Evolutionary conservation across 2,888 invertebrate genomes (phyloP).

Genomic region (Tetragonisca angustula): DNA sequence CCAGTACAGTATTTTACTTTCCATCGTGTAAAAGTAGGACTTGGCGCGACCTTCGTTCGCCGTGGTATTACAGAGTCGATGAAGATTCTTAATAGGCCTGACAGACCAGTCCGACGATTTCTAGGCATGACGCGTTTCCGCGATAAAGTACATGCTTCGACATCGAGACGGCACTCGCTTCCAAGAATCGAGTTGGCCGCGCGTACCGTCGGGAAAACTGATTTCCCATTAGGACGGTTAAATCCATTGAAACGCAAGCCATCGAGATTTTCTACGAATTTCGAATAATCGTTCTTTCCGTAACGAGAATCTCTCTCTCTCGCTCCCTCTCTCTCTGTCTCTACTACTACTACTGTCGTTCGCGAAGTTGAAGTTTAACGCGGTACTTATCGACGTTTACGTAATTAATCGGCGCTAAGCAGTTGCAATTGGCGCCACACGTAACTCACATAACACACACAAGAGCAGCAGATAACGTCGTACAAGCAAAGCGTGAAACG

Average conservation of each 20-base stretch:
- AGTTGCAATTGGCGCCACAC: conserved; percentile 50
- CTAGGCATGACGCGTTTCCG: conserved; percentile 28
- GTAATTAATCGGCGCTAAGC: conserved; percentile 66
- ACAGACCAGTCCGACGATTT: conserved; percentile 36
- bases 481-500: conserved; percentile 24
- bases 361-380: not conserved
- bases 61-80: conserved; percentile 43
- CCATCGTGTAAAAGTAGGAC: conserved; percentile 43
- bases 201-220: conserved; percentile 17
- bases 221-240: conserved; percentile 44
- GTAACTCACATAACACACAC: not conserved
- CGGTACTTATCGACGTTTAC: conserved; percentile 46
- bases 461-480: conserved; percentile 4
- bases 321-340: too few relatives aligned
- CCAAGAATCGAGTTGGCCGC: conserved; percentile 21
- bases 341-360: not conserved
- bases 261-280: conserved; percentile 13
- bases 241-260: conserved; percentile 35
- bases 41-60: conserved; percentile 48
- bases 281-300: conserved; percentile 28
- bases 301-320: conserved; percentile 40
- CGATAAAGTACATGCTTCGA: conserved; percentile 20
- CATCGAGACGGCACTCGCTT: conserved; percentile 10
- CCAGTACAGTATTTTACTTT: conserved; percentile 37
- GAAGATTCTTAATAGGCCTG: conserved; percentile 48